Evolutionary conservation across 2,113 vertebrate genomes (phyloP), one percentile per base, ranked within the genome.

Genomic region (Gallinago jamesoni): DNA sequence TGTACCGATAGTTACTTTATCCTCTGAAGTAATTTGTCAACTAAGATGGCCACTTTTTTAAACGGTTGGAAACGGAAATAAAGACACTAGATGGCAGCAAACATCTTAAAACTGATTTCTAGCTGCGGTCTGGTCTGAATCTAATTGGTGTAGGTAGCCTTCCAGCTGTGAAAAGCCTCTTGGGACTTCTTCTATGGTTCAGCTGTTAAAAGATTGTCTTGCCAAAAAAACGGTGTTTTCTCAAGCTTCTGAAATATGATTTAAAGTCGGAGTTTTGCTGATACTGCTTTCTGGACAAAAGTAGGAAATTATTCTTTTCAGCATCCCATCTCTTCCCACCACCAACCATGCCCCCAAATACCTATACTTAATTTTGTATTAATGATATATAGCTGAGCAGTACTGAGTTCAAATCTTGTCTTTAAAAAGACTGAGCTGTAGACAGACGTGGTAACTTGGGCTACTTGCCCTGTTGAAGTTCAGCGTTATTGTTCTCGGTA

Each of bases 71-170:
- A 73, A 41, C 1, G 56, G 48, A 24, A 66, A 45, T 45, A 33
- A 24, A 37, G 76, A 73, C 98, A 96, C 97, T 97, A 98, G 98
- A 97, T 98, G 98, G 98, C 98, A 98, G 97, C 98, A 98, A 97
- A 96, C 67, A 63, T 95, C 95, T 85, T 89, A 90, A 88, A 97
- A 97, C 80, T 35, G 37, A 31, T 14, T 12, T 73, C 30, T 56
- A 12, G 14, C 19, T 27, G 10, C 4, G 20, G 14, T 14, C 69
- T 77, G 39, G 9, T 24, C 10, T 6, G 10, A 50, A 11, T 11
- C 2, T 5, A 24, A 16, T 9, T 37, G 31, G 1, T 14, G 6
- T 13, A 55, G 23, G 35, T 33, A 68, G 28, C 9, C 6, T 60
- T 96, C 74, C 83, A 92, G 77, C 37, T 77, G 47, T 64, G 18